Base-by-base conservation (phyloP, 2,797 vertebrate genomes). In the Peromyscus aztecus region DNA sequence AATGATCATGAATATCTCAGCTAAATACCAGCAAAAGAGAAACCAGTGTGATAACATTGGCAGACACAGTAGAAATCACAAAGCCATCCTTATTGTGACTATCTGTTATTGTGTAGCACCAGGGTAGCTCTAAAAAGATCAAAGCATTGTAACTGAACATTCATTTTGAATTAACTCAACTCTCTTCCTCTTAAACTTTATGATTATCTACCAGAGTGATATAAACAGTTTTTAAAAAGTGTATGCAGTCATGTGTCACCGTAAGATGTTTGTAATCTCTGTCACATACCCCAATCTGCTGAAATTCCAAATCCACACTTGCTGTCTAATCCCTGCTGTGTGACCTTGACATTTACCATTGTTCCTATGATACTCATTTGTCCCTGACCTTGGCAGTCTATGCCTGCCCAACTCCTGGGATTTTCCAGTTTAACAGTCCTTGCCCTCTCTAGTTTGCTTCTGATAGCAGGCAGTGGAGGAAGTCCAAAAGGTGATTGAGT, bases 11-110 rank as follows among this genome's bases (percentile, higher is more conserved):
- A 34, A 82, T 57, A 27, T 19, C 31, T 52, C 23, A 34, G 46
- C 24, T 14, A 43, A 87, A 61, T 55, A 10, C 43, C 59, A 88
- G 17, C 19, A 78, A 86, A 91, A 85, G 24, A 37, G 46, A 4
- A 11, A 17, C n/a, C 5, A 6, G 0, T n/a, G 23, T 5, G n/a
- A n/a, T 12, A 59, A 5, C 23, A 7, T 2, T 46, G 23, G 46
- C 2, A 43, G 34, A 9, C 12, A 29, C 16, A 37, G 10, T 27
- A 4, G 80, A 31, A 37, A 40, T 69, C 31, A 23, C 6, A 71
- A 13, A 55, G 17, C 49, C 61, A 34, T 65, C 46, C 4, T 34
- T 52, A 67, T 14, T 67, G 31, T 67, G 34, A n/a, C 83, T 67
- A 7, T 49, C 43, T 85, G 43, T 65, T 67, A 49, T 24, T 69